Evolutionary conservation across 1,140 invertebrate species (phyloP).

Genomic region (Orussus abietinus): DNA sequence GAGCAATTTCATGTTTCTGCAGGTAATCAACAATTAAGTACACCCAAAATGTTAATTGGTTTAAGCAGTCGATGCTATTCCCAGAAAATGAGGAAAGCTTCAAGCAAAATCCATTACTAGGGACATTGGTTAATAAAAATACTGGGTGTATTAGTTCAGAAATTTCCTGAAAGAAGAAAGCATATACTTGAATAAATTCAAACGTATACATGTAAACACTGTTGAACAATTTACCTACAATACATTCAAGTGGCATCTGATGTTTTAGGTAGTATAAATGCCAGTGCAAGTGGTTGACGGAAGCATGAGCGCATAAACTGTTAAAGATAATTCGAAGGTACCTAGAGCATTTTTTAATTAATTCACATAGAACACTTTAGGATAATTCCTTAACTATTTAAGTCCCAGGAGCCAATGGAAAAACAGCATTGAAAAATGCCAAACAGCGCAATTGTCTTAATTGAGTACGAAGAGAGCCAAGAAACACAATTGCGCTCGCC

Average conservation of each 20-base stretch:
- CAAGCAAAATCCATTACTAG: slow-evolving; percentile 63
- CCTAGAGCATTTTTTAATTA: too few relatives aligned
- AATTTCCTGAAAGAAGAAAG: slow-evolving; percentile 51
- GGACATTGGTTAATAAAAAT: slow-evolving; percentile 54
- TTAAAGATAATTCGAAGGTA: slow-evolving; percentile 68
- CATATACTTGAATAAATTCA: too few relatives aligned
- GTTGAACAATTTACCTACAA: slow-evolving; percentile 52
- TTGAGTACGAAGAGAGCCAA: too few relatives aligned
- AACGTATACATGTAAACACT: slow-evolving; percentile 3
- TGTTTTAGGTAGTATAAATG: slow-evolving; percentile 68
- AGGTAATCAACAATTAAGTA: slow-evolving; percentile 56
- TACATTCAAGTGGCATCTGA: slow-evolving; percentile 61
- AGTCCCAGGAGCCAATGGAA: too few relatives aligned
- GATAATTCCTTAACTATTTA: too few relatives aligned
- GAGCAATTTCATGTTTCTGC: slow-evolving; percentile 58
- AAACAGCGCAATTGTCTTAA: too few relatives aligned
- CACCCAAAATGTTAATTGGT: slow-evolving; percentile 38
- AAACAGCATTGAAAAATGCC: too few relatives aligned
- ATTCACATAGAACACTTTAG: too few relatives aligned
- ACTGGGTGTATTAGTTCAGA: slow-evolving; percentile 51
- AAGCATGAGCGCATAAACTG: slow-evolving; percentile 72
- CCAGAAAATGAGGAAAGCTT: slow-evolving; percentile 46
- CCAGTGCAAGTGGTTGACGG: slow-evolving; percentile 78
- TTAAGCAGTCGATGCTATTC: slow-evolving; percentile 36
- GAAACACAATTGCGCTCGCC: too few relatives aligned